phyloP scores from a whole-genome alignment of 1,140 invertebrate species.

The Neotoxoptera formosana region DNA sequence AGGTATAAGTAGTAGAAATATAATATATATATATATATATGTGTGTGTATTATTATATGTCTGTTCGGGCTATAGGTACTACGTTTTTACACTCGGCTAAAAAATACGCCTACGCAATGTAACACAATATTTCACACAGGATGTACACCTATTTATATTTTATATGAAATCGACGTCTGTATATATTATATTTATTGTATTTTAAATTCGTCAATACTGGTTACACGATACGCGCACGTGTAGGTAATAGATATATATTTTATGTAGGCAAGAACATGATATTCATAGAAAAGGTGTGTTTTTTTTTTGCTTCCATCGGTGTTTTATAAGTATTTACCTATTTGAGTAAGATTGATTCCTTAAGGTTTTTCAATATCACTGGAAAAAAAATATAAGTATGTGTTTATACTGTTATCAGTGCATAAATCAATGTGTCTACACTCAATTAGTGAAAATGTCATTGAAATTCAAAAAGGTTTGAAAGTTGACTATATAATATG shows the following conservation, averaged over 20 bases:
- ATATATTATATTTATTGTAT: neutral
- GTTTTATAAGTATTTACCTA: neutral
- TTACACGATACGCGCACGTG: neutral
- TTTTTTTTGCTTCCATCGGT: neutral
- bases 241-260: constrained; percentile 6
- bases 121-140: constrained; percentile 35
- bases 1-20: neutral
- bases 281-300: neutral
- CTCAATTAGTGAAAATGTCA: neutral
- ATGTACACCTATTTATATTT: constrained; percentile 39
- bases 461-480: neutral
- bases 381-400: neutral
- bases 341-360: neutral
- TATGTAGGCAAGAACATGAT: neutral
- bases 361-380: neutral
- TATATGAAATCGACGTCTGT: neutral
- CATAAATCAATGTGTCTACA: neutral
- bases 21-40: neutral
- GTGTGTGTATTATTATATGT: neutral
- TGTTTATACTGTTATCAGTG: neutral
- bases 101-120: constrained; percentile 44
- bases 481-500: neutral
- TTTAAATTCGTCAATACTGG: neutral
- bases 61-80: neutral
- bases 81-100: neutral